A percentile compares a stretch with the other conserved stretches of the same genome.
phyloP scores from a whole-genome alignment of 2,797 vertebrate genomes.

The Rhinatrema bivittatum region DNA sequence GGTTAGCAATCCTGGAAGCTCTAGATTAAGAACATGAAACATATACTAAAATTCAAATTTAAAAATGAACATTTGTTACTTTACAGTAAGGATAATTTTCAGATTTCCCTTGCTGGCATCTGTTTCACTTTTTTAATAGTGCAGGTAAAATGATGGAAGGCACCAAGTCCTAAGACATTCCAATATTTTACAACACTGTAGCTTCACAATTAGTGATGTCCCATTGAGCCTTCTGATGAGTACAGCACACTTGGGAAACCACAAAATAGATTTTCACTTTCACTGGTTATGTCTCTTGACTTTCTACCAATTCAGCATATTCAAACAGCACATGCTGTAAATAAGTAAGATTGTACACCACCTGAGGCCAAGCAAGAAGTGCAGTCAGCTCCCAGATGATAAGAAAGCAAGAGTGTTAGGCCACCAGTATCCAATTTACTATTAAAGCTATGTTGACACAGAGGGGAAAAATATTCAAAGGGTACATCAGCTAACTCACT shows the following conservation, averaged over 20 bases:
- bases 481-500: fast-evolving
- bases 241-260: fast-evolving
- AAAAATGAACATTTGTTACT: too few species aligned
- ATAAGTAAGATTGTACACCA: not conserved
- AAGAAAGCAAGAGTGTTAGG: not conserved
- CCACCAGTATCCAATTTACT: not conserved
- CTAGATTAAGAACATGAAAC: too few species aligned
- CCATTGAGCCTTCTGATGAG: too few species aligned
- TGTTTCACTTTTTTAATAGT: too few species aligned
- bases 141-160: not conserved
- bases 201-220: too few species aligned
- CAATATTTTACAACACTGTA: too few species aligned
- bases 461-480: not conserved
- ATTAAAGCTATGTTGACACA: not conserved
- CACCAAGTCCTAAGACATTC: not conserved
- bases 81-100: too few species aligned
- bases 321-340: not conserved
- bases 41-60: too few species aligned
- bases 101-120: too few species aligned
- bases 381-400: not conserved
- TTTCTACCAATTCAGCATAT: conserved; percentile 1
- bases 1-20: too few species aligned
- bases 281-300: too few species aligned
- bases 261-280: fast-evolving
- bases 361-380: not conserved